A percentile compares a stretch with the other conserved stretches of the same genome.
Conservation (phyloP, 2,113 vertebrate species). For the Emydocephalus ijimae region DNA sequence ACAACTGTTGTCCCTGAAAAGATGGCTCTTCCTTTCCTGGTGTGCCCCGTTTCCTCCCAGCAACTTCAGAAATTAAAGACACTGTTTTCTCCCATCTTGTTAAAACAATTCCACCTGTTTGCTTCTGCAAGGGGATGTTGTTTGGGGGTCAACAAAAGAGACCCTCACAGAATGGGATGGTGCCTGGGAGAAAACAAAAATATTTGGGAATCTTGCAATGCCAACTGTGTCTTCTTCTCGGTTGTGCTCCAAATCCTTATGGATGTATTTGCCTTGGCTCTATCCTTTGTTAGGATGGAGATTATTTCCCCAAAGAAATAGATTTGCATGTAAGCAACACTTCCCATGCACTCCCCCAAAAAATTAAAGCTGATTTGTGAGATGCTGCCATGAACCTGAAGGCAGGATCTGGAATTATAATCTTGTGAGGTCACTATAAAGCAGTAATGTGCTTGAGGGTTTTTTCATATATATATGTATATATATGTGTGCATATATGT, state of each 20-base stretch:
- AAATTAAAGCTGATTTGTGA: not conserved
- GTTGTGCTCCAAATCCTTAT: not conserved
- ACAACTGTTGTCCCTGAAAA: slow-evolving; percentile 18
- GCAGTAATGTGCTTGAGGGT: not conserved
- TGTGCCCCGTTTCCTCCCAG: too few relatives aligned
- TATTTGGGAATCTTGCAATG: slow-evolving; percentile 2
- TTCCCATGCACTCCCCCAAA: not conserved
- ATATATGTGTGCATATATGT: too few relatives aligned
- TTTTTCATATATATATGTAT: not conserved
- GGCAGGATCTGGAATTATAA: not conserved
- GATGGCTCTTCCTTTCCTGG: not conserved
- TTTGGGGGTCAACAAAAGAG: not conserved
- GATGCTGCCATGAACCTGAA: not conserved
- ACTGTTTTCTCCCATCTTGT: not conserved
- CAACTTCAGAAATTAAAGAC: not conserved
- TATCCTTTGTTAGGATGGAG: not conserved
- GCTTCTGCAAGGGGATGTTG: not conserved
- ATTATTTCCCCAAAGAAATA: not conserved
- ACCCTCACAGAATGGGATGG: not conserved
- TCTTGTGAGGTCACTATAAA: not conserved
- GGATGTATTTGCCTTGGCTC: not conserved
- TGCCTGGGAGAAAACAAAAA: slow-evolving; percentile 34
- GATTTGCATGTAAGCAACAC: not conserved
- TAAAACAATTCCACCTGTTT: not conserved
- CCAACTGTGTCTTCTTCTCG: not conserved